Base-by-base conservation (phyloP, 1,140 invertebrate genomes). In the Anoplophora glabripennis region DNA sequence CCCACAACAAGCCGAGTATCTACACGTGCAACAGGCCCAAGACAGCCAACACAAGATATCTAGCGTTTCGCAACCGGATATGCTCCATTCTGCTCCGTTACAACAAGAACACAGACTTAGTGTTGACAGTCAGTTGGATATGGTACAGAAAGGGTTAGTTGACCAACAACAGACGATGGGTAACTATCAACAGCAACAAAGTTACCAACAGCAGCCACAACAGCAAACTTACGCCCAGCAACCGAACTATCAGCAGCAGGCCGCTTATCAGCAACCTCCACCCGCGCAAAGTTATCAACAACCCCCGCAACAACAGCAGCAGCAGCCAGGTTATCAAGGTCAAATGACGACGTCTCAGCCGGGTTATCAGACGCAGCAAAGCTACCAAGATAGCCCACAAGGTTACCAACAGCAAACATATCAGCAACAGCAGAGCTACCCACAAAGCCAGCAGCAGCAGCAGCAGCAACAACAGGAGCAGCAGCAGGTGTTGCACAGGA, bases 101-200 rank as follows among this genome's bases (percentile, higher is more conserved):
- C 65, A 64, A 45, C 33, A 57, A 8, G 70, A 75, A 41, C 72
- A 75, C 45, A 47, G 73, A 21, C 51, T 72, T 15, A 73, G 69
- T 44, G 70, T 75, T 4, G 72, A 75, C 37, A 66, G 71, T 57
- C 72, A 74, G 42, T 55, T 75, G 56, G 72, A 74, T 45, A 45
- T 65, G 42, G 55, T 36, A 9, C 46, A 57, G n/a, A 34, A 49
- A 10, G n/a, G 15, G 8, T 12, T 49, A 34, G 21, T 60, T 28
- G 65, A 66, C 12, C 63, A 66, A 54, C 62, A 65, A 47, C 53
- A 62, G 37, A 33, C 49, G 47, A 57, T 63, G 51, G n/a, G n/a
- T n/a, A 47, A 57, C 37, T 44, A 57, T 48, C 77, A 21, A 66
- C 78, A 15, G 73, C 61, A 64, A 53, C 73, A 76, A 54, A 76